Conservation (phyloP, 2,888 invertebrate species). For the Thereva nobilitata region DNA sequence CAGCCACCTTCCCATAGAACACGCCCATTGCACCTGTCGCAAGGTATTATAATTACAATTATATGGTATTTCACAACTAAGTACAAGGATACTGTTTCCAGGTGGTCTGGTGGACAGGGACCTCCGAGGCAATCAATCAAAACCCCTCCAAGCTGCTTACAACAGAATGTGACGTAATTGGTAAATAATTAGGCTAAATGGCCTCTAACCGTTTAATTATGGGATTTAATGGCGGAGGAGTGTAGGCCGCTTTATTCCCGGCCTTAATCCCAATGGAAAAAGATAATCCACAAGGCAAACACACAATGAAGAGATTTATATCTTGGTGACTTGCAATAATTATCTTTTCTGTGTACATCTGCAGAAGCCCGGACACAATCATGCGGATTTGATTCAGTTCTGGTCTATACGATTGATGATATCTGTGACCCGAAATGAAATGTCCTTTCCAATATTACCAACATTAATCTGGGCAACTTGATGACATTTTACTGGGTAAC, state of each 20-base stretch:
- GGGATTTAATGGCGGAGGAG: background rate
- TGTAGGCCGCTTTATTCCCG: background rate
- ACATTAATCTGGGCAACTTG: conserved; percentile 27
- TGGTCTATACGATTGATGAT: conserved; percentile 31
- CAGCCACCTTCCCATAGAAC: too few species aligned
- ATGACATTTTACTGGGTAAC: conserved; percentile 22
- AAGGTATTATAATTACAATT: too few species aligned
- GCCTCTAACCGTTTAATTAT: conserved; percentile 25
- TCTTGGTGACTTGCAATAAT: conserved; percentile 17
- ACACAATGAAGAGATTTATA: conserved; percentile 17
- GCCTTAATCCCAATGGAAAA: background rate
- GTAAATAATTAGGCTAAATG: conserved; percentile 17
- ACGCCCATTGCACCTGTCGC: too few species aligned
- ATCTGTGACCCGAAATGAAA: conserved; percentile 21
- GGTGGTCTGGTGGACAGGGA: too few species aligned
- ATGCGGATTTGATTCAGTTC: conserved; percentile 19
- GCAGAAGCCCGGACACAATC: conserved; percentile 3
- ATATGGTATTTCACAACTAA: too few species aligned
- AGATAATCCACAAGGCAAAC: background rate
- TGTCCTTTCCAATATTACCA: conserved; percentile 27
- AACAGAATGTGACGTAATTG: conserved; percentile 10
- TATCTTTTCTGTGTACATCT: conserved; percentile 21
- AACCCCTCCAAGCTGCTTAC: background rate
- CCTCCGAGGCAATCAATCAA: conserved; percentile 15
- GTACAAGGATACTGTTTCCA: too few species aligned